A percentile compares a stretch with the other conserved stretches of the same genome.
phyloP scores from a whole-genome alignment of 2,113 vertebrate species.

The Vidua macroura region DNA sequence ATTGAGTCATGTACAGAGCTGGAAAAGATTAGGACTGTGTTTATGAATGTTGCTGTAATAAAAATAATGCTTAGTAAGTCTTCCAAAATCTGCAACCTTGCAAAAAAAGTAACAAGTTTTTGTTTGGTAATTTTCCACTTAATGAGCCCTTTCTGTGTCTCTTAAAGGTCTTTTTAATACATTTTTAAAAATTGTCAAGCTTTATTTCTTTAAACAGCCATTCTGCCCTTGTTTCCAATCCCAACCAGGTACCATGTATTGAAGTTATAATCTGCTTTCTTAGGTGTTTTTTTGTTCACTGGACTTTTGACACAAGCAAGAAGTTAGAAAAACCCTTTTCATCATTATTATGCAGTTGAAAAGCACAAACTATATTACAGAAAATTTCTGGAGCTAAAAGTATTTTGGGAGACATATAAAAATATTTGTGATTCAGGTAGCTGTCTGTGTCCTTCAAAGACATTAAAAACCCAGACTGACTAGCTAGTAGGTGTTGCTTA shows the following conservation, averaged over 20 bases:
- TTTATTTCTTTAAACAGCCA: background rate
- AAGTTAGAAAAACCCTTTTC: background rate
- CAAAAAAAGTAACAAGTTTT: background rate
- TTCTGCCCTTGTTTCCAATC: background rate
- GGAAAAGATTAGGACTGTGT: background rate
- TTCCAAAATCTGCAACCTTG: background rate
- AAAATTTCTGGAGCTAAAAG: background rate
- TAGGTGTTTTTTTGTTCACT: background rate
- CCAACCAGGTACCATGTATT: background rate
- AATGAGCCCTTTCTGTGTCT: background rate
- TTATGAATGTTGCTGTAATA: background rate
- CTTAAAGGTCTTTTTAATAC: background rate
- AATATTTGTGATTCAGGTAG: conserved; percentile 36
- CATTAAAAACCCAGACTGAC: conserved; percentile 5
- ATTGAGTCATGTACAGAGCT: background rate
- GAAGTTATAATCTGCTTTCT: background rate
- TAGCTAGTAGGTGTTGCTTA: conserved; percentile 38
- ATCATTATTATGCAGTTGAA: background rate
- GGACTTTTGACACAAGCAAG: background rate
- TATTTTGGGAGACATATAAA: background rate
- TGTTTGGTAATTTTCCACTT: background rate
- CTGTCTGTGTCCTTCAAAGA: conserved; percentile 40
- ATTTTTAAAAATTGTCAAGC: background rate
- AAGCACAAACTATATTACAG: background rate
- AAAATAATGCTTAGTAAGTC: background rate